A percentile compares a stretch with the other conserved stretches of the same genome.
These are phyloP conservation scores for Elaphurus davidianus DNA, from an alignment of 2,113 vertebrate genomes.

Conservation along the genomic window DNA sequence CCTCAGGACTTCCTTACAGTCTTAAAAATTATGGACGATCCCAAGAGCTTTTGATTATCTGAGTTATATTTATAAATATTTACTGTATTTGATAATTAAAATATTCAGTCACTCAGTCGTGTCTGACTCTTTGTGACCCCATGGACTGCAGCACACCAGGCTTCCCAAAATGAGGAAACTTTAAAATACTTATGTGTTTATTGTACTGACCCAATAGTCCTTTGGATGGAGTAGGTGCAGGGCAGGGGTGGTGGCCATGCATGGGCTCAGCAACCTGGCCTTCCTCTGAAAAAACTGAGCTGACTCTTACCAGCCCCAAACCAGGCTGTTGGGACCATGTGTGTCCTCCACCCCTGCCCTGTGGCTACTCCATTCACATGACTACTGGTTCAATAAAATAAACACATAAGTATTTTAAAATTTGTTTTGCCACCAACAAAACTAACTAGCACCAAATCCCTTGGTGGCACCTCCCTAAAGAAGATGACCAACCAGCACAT, in stretches of 20 bases:
- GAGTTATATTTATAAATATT: not conserved
- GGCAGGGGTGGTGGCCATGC: not conserved
- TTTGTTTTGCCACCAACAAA: no score
- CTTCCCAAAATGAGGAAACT: not conserved
- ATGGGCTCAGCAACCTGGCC: not conserved
- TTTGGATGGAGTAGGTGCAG: not conserved
- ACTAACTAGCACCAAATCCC: no score
- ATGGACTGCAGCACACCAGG: no score
- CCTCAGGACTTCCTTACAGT: not conserved
- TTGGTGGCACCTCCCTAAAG: not conserved
- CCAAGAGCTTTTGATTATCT: not conserved
- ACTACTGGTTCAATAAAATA: no score
- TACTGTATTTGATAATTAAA: not conserved
- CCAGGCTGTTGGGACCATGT: no score
- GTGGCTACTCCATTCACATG: no score
- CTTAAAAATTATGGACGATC: not conserved
- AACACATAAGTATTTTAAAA: no score
- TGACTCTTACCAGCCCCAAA: not conserved
- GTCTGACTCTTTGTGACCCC: no score
- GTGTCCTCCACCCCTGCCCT: no score
- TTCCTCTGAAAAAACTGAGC: not conserved
- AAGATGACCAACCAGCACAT: not conserved
- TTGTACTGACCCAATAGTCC: not conserved
- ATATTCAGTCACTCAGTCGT: no score
- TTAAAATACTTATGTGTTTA: not conserved